A percentile compares a stretch with the other conserved stretches of the same genome.
These are phyloP conservation scores for Xestoiulus laeticollis DNA, from an alignment of 2,888 invertebrate species.

Conservation along the genomic window DNA sequence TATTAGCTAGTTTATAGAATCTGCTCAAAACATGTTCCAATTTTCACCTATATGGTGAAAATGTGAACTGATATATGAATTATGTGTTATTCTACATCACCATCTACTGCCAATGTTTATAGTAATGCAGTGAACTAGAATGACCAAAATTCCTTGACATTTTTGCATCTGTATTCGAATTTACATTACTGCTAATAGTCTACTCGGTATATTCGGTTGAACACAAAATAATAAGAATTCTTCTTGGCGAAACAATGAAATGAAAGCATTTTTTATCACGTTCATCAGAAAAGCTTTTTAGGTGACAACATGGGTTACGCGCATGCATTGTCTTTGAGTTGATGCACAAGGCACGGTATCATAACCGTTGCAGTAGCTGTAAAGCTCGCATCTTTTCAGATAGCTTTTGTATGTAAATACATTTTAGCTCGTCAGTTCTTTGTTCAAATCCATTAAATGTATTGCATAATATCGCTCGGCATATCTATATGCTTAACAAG, in stretches of 20 bases:
- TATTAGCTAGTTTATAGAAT: no score
- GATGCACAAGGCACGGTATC: background rate
- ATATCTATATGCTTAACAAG: conserved; percentile 39
- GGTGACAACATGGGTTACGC: conserved; percentile 30
- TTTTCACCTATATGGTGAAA: no score
- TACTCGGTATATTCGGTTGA: background rate
- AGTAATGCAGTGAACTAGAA: background rate
- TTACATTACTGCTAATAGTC: background rate
- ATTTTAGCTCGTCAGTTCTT: conserved; percentile 35
- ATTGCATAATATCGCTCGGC: conserved; percentile 12
- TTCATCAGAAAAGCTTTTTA: conserved; percentile 40
- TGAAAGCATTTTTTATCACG: conserved; percentile 40
- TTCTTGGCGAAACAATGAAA: background rate
- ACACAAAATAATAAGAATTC: background rate
- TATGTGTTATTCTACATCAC: no score
- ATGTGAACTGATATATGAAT: no score
- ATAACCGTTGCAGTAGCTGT: background rate
- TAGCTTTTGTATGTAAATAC: conserved; percentile 41
- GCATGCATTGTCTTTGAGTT: conserved; percentile 21
- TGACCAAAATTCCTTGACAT: background rate
- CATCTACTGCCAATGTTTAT: no score
- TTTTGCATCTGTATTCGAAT: background rate
- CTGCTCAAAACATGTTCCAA: no score
- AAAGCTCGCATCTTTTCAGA: background rate
- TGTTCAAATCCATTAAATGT: conserved; percentile 40